Evolutionary conservation across 2,113 vertebrate species (phyloP), one percentile per base, ranked within the genome.

Genomic region (Meleagris gallopavo): DNA sequence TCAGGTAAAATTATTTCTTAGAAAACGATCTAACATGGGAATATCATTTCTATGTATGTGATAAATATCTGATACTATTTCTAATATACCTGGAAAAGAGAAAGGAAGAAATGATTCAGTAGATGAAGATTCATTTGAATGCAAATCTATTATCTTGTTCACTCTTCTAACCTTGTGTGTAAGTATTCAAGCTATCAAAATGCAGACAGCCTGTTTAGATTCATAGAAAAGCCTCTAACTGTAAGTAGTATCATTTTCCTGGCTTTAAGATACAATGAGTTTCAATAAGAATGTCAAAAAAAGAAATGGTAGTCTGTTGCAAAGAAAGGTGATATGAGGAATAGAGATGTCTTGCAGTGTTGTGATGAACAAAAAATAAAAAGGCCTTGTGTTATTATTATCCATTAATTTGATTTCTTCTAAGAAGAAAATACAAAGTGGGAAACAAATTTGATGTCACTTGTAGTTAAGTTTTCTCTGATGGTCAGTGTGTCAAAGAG

Each of bases 211-310:
- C 9, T 12, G 32, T 69, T 48, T 34, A 65, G 9, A 21, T 30
- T 6, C 36, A 69, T 11, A 80, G 32, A 83, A 79, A n/a, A 65
- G 3, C 6, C 6, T 25, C 17, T 71, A 27, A 30, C 21, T 62
- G 4, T 21, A 86, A 90, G 43, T 40, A 58, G 24, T 22, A 29
- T 5, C 7, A 10, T 46, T 89, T 78, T 11, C 7, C 24, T 89
- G 11, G 1, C 2, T 48, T 11, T 38, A 58, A 62, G 43, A 14
- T 36, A 14, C 4, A 60, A 75, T 1, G 2, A 8, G 2, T 55
- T 83, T 1, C 12, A 86, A 12, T 30, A 52, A 83, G 7, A 83
- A 74, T 22, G 11, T 43, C 9, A 74, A 21, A 48, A 48, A 72
- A 70, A 58, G 3, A 6, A 88, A 70, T 6, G 8, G 3, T 46